Evolutionary conservation across 37 sponge, comb jelly and placozoan species (phyloP), one percentile per base, ranked within the genome.

Genomic region (Chondrosia reniformis): DNA sequence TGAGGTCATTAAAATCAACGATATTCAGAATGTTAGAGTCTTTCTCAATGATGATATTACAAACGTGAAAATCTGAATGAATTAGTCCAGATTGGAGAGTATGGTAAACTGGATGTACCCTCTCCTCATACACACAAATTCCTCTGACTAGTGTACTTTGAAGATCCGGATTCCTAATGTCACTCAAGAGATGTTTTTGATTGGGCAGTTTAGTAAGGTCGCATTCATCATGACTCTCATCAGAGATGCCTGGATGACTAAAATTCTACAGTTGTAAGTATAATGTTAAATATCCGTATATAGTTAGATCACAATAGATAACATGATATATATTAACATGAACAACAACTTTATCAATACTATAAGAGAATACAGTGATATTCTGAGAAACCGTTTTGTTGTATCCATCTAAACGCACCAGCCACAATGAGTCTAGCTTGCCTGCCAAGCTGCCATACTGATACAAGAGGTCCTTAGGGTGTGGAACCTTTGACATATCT

Each of bases 351-450:
- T n/a, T n/a, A n/a, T n/a, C n/a, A n/a, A n/a, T n/a, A n/a, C n/a
- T n/a, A n/a, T n/a, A n/a, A n/a, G n/a, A 49, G 10, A 15, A 19
- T 49, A 15, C 52, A 10, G 52, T 49, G 10, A 19, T 49, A 49
- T 49, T 49, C 15, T 10, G 10, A 10, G 10, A 49, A 19, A 15
- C 52, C 15, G 15, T 49, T 15, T 49, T 49, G 15, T 15, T 19
- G 54, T 49, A 49, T 49, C 54, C 54, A 19, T 15, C 54, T 15
- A 81, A 55, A 55, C 81, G 55, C 74, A 81, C 83, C 46, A 36
- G 22, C 57, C 54, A 46, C 4, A 19, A 13, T 33, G 63, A 19
- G 61, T 58, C 33, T 43, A 58, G 62, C 42, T 21, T 42, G 10
- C 79, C 79, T 40, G 79, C 45, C 25, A 78, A 34, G 3, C n/a